Evolutionary conservation across 2,888 invertebrate genomes (phyloP).

Genomic region (Synergus laeviventris): DNA sequence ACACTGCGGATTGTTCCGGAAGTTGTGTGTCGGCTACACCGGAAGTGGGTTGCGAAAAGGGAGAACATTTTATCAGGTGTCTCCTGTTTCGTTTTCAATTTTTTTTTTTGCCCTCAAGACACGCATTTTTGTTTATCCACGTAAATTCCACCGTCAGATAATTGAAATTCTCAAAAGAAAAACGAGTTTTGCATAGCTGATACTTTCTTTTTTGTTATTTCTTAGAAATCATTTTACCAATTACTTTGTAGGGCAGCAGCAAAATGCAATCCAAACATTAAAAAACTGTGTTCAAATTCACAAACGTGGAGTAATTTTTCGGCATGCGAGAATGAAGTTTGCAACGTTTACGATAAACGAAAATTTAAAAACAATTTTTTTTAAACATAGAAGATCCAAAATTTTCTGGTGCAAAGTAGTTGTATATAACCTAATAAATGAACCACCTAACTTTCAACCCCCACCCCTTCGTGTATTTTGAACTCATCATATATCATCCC

Average conservation of each 20-base stretch:
- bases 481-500: no score
- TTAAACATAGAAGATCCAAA: no score
- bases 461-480: no score
- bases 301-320: background rate
- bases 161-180: background rate
- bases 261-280: background rate
- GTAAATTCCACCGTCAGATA: slow-evolving; percentile 1
- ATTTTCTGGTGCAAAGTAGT: no score
- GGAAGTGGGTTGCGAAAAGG: slow-evolving; percentile 58
- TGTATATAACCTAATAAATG: no score
- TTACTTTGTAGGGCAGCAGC: background rate
- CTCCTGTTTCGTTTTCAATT: slow-evolving; percentile 17
- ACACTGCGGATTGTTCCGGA: slow-evolving; percentile 51
- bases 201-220: background rate
- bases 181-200: background rate
- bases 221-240: background rate
- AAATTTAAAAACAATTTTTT: no score
- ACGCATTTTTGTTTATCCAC: slow-evolving; percentile 16
- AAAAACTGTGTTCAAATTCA: background rate
- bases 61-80: slow-evolving; percentile 35
- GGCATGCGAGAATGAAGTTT: no score
- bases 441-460: no score
- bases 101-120: slow-evolving; percentile 40
- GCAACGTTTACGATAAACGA: no score
- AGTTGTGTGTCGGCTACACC: slow-evolving; percentile 50